Conservation (phyloP, 1,140 invertebrate species). For the Macrobrachium nipponense region DNA sequence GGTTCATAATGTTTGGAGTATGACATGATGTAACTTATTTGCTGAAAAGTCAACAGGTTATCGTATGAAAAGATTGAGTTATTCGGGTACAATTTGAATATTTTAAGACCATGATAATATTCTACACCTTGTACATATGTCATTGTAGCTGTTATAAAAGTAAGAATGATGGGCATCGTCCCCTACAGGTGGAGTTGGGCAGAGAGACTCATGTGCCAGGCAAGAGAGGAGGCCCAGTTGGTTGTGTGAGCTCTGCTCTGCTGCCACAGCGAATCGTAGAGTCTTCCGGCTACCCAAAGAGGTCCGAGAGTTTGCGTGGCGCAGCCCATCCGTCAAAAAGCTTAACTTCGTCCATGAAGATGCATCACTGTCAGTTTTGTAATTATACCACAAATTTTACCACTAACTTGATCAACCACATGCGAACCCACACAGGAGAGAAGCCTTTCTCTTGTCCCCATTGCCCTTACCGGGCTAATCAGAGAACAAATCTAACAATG, state of each 20-base stretch:
- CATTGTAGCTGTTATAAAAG: background rate
- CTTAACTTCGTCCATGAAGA: slow-evolving; percentile 33
- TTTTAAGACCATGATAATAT: too few species aligned
- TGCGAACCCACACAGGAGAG: slow-evolving; percentile 55
- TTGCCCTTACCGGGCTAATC: slow-evolving; percentile 53
- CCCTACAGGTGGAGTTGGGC: slow-evolving; percentile 60
- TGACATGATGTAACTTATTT: too few species aligned
- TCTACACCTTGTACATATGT: too few species aligned
- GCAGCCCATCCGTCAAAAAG: slow-evolving; percentile 15
- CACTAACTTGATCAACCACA: slow-evolving; percentile 55
- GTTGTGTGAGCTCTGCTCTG: slow-evolving; percentile 42
- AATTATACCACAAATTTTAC: slow-evolving; percentile 53
- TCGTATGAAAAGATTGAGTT: too few species aligned
- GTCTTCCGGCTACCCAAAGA: slow-evolving; percentile 12
- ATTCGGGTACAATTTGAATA: too few species aligned
- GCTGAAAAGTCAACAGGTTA: too few species aligned
- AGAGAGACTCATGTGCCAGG: slow-evolving; percentile 46
- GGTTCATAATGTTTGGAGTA: too few species aligned
- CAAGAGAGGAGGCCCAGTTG: slow-evolving; percentile 49
- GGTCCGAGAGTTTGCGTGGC: slow-evolving; percentile 37
- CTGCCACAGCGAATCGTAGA: slow-evolving; percentile 29
- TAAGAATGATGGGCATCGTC: slow-evolving; percentile 47
- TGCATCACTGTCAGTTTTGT: slow-evolving; percentile 49
- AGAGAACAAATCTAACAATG: slow-evolving; percentile 57
- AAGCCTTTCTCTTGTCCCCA: slow-evolving; percentile 52